Percentiles rank a stretch among this genome's conserved stretches.
phyloP scores from a whole-genome alignment of 1,140 invertebrate genomes.

The Yoshiicerus persimilis region DNA sequence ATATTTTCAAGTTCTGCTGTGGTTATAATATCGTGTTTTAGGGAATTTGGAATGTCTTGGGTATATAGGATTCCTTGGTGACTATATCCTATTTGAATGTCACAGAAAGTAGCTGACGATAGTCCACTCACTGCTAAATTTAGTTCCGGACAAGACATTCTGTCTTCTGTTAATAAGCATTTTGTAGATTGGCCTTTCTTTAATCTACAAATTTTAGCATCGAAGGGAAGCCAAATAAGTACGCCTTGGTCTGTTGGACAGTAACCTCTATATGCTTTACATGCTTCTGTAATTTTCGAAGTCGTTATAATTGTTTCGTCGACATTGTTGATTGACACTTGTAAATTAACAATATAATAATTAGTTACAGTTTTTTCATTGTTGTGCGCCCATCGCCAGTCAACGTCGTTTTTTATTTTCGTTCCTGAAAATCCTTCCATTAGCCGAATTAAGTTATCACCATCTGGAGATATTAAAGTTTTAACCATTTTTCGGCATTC shows the following conservation, averaged over 20 bases:
- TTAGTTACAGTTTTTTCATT: no score
- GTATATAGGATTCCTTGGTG: not conserved
- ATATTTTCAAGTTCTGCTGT: no score
- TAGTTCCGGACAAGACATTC: not conserved
- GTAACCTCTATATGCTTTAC: no score
- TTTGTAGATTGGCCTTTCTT: not conserved
- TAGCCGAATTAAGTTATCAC: no score
- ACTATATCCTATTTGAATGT: not conserved
- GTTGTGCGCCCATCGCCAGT: no score
- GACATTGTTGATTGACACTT: not conserved
- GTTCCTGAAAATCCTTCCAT: no score
- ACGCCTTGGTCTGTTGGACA: not conserved
- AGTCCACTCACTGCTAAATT: not conserved
- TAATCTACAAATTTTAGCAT: not conserved
- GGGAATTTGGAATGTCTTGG: not conserved
- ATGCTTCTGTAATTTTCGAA: not conserved
- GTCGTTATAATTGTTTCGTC: not conserved
- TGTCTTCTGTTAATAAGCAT: not conserved
- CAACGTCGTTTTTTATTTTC: no score
- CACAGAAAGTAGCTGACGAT: not conserved
- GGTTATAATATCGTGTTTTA: no score
- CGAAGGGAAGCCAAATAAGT: not conserved
- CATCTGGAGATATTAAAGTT: no score
- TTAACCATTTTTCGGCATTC: no score
- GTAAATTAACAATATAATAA: no score